Evolutionary conservation across 2,797 vertebrate species (phyloP).

Genomic region (Pseudotriccus pelzelni): DNA sequence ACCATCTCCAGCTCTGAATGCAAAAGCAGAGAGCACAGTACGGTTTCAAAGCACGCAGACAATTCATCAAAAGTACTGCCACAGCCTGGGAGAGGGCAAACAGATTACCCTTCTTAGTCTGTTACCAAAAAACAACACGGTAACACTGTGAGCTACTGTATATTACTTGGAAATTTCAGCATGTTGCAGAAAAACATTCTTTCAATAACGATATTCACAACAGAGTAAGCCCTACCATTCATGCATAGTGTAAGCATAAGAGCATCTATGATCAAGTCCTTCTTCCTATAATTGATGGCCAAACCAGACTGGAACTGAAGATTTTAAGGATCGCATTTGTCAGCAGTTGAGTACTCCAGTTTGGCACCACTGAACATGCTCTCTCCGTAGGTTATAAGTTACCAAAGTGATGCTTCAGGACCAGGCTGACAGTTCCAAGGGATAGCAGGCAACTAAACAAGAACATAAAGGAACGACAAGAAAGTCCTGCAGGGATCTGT

Average conservation of each 20-base stretch:
- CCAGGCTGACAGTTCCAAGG: neutral
- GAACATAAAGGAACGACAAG: neutral
- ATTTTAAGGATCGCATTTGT: neutral
- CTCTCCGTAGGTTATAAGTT: neutral
- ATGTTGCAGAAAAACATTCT: neutral
- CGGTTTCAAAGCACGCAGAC: neutral
- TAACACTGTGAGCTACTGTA: neutral
- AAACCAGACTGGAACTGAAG: neutral
- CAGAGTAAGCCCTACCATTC: neutral
- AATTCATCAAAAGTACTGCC: neutral
- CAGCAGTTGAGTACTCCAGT: neutral
- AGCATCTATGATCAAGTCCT: neutral
- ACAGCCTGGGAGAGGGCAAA: neutral
- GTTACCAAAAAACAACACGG: neutral
- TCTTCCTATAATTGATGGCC: neutral
- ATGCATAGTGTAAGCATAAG: neutral
- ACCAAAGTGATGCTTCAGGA: neutral
- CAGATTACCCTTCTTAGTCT: neutral
- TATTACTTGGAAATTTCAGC: neutral
- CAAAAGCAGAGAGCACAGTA: neutral
- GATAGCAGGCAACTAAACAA: neutral
- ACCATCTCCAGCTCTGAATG: neutral
- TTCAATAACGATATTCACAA: neutral
- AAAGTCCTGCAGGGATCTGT: neutral
- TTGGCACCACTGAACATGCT: neutral